phyloP scores from a whole-genome alignment of 2,888 invertebrate species.

The Galerucella nymphaeae region DNA sequence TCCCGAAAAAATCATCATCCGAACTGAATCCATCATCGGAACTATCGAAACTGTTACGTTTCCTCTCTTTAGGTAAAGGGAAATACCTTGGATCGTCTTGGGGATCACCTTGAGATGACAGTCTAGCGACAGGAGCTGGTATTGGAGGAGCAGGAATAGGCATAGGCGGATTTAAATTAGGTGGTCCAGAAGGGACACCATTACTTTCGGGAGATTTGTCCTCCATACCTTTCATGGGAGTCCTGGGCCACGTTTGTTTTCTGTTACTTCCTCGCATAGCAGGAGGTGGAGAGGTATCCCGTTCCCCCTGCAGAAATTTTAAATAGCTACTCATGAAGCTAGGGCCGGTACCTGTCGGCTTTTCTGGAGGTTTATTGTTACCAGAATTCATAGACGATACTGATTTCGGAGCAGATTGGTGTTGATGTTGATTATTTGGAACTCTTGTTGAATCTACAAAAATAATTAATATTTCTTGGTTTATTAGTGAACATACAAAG shows the following conservation, averaged over 20 bases:
- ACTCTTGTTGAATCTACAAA: constrained; percentile 50
- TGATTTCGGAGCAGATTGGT: constrained; percentile 36
- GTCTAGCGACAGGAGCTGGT: constrained; percentile 54
- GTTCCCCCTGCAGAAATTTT: constrained; percentile 85
- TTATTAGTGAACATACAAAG: background rate
- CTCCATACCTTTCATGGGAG: constrained; percentile 59
- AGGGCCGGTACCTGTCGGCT: constrained; percentile 73
- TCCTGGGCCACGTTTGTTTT: constrained; percentile 75
- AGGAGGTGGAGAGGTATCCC: constrained; percentile 84
- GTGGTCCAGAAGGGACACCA: constrained; percentile 49
- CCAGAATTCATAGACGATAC: constrained; percentile 65
- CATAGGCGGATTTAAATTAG: constrained; percentile 49
- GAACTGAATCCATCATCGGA: constrained; percentile 75
- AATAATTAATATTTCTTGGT: background rate
- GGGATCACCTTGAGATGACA: constrained; percentile 66
- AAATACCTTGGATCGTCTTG: constrained; percentile 78
- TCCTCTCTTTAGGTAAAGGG: constrained; percentile 78
- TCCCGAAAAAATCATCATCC: constrained; percentile 68
- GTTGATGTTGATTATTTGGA: constrained; percentile 45
- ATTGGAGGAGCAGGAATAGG: constrained; percentile 40
- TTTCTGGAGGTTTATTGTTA: constrained; percentile 69
- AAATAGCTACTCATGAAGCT: constrained; percentile 90
- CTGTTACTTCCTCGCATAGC: constrained; percentile 73
- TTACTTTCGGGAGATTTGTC: constrained; percentile 50
- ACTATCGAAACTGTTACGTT: constrained; percentile 74